Conservation (phyloP, 1,140 invertebrate species). For the Protaetia brevitarsis region DNA sequence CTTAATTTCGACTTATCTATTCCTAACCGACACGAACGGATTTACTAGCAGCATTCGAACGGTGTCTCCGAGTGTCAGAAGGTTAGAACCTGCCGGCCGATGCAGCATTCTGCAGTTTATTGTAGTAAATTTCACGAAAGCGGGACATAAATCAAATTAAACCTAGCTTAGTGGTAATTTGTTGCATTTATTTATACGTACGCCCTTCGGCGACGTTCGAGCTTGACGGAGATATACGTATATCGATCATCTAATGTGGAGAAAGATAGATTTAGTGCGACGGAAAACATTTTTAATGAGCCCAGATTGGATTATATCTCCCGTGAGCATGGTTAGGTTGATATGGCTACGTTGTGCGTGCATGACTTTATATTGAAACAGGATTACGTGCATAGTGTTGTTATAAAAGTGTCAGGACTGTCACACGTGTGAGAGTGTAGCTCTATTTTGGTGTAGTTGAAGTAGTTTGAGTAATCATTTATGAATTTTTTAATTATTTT, state of each 20-base stretch:
- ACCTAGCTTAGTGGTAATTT: constrained; percentile 12
- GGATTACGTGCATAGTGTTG: too few relatives aligned
- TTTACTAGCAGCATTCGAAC: constrained; percentile 3
- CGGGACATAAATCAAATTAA: constrained; percentile 8
- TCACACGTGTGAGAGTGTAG: too few relatives aligned
- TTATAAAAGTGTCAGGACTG: too few relatives aligned
- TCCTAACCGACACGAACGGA: constrained; percentile 1
- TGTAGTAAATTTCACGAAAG: constrained; percentile 9
- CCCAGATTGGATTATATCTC: neutral
- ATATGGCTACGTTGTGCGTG: neutral
- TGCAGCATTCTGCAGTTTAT: constrained; percentile 4
- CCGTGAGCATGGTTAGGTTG: neutral
- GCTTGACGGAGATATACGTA: neutral
- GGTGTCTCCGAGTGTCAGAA: constrained; percentile 7
- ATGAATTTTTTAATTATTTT: too few relatives aligned
- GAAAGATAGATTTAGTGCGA: neutral
- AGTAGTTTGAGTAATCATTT: too few relatives aligned
- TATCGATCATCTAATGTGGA: neutral
- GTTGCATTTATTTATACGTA: constrained; percentile 12
- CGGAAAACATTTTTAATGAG: neutral
- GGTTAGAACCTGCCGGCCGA: neutral
- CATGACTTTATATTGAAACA: too few relatives aligned
- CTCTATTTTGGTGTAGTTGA: too few relatives aligned
- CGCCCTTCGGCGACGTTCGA: neutral
- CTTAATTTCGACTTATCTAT: constrained; percentile 12